Evolutionary conservation across 2,113 vertebrate species (phyloP).

Genomic region (Marmota flaviventris): DNA sequence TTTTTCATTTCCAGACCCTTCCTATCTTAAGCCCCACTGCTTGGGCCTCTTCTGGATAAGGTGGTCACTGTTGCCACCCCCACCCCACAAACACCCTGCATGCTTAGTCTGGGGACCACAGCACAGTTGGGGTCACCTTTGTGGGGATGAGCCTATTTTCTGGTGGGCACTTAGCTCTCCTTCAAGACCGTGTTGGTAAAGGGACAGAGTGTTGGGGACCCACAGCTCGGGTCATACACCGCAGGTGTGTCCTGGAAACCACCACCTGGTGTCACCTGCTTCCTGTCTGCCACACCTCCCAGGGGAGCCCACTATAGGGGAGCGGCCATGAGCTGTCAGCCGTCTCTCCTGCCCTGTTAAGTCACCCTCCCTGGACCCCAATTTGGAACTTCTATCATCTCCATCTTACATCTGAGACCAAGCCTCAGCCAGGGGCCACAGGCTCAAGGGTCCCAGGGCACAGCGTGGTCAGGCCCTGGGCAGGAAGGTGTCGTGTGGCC

Average conservation of each 20-base stretch:
- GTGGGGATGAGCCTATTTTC: not conserved
- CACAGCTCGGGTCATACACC: too few relatives aligned
- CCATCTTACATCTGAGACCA: not conserved
- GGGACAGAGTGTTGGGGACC: accelerated
- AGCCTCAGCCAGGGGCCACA: too few relatives aligned
- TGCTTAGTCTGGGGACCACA: not conserved
- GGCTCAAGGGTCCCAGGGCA: accelerated
- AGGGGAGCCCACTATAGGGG: too few relatives aligned
- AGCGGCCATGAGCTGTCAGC: accelerated
- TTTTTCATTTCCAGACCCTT: not conserved
- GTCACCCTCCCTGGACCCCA: accelerated
- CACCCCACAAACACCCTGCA: not conserved
- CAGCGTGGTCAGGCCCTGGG: accelerated
- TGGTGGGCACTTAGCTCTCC: accelerated
- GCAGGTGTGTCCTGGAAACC: not conserved
- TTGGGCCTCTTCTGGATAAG: not conserved
- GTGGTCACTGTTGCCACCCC: not conserved
- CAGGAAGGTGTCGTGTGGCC: accelerated
- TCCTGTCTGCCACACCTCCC: not conserved
- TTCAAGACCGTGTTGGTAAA: accelerated
- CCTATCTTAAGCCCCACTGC: accelerated
- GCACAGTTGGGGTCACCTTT: accelerated
- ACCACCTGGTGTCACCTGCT: too few relatives aligned
- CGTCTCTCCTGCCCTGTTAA: accelerated
- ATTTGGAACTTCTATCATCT: accelerated